These are phyloP conservation scores for Varroa destructor DNA, from an alignment of 1,140 invertebrate genomes.

Conservation along the genomic window DNA sequence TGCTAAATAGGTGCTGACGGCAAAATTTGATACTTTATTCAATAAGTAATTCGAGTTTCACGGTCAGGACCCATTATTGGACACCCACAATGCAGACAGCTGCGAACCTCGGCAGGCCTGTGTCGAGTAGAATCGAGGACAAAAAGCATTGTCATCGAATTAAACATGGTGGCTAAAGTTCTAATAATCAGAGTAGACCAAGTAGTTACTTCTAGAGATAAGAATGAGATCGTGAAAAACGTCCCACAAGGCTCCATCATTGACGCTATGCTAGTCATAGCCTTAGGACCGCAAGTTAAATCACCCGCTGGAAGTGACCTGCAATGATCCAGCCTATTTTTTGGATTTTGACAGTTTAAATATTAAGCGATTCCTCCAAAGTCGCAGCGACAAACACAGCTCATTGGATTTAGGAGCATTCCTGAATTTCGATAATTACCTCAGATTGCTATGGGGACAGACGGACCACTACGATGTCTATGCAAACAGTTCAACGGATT, in stretches of 20 bases:
- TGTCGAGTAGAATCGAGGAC: not conserved
- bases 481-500: not conserved
- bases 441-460: not conserved
- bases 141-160: not conserved
- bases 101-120: not conserved
- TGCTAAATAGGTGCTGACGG: not conserved
- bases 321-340: constrained; percentile 54
- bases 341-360: not conserved
- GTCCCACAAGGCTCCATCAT: constrained; percentile 1
- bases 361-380: not conserved
- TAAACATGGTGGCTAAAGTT: not conserved
- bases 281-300: not conserved
- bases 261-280: not conserved
- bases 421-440: constrained; percentile 4
- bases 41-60: not conserved
- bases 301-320: constrained; percentile 50
- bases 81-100: not conserved
- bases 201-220: not conserved
- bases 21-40: not conserved
- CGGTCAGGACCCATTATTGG: not conserved
- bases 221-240: not conserved
- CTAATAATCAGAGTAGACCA: not conserved
- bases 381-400: not conserved
- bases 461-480: not conserved
- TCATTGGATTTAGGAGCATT: not conserved